These are phyloP conservation scores for Sclerodermus sp. DNA, from an alignment of 2,888 invertebrate species.

Conservation along the genomic window DNA sequence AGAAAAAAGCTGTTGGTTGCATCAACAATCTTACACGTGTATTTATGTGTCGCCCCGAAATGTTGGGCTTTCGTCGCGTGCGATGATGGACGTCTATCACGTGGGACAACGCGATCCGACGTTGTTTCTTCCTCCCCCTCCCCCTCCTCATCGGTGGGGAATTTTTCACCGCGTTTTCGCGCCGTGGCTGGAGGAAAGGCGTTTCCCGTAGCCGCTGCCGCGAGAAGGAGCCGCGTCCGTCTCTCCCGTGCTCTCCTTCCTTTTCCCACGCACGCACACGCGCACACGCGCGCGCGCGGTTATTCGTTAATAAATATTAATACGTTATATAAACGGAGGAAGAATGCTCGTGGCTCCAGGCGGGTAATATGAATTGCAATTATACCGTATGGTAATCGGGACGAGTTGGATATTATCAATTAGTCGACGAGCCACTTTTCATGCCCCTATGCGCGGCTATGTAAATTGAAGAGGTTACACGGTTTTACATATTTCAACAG, in stretches of 20 bases:
- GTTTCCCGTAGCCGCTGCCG: too few relatives aligned
- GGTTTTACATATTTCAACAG: conserved; percentile 58
- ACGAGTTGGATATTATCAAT: background rate
- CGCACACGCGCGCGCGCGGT: too few relatives aligned
- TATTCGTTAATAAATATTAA: too few relatives aligned
- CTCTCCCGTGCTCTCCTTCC: too few relatives aligned
- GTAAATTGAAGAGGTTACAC: conserved; percentile 57
- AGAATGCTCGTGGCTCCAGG: too few relatives aligned
- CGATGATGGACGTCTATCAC: conserved; percentile 39
- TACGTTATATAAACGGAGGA: too few relatives aligned
- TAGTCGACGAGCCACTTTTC: conserved; percentile 35
- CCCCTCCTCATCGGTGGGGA: too few relatives aligned
- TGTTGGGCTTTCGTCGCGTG: conserved; percentile 28
- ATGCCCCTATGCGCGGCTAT: conserved; percentile 44
- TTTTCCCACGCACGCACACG: too few relatives aligned
- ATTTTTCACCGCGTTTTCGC: too few relatives aligned
- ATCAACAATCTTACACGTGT: conserved; percentile 29
- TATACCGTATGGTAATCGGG: background rate
- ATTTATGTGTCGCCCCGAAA: conserved; percentile 27
- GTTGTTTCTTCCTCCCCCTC: background rate
- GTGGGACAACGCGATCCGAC: conserved; percentile 29
- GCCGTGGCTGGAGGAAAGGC: too few relatives aligned
- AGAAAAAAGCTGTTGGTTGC: conserved; percentile 7
- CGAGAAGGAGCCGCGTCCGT: too few relatives aligned
- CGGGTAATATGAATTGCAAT: too few relatives aligned